A percentile compares a stretch with the other conserved stretches of the same genome.
These are phyloP conservation scores for Uropsilus gracilis DNA, from an alignment of 2,113 vertebrate genomes.

Conservation along the genomic window DNA sequence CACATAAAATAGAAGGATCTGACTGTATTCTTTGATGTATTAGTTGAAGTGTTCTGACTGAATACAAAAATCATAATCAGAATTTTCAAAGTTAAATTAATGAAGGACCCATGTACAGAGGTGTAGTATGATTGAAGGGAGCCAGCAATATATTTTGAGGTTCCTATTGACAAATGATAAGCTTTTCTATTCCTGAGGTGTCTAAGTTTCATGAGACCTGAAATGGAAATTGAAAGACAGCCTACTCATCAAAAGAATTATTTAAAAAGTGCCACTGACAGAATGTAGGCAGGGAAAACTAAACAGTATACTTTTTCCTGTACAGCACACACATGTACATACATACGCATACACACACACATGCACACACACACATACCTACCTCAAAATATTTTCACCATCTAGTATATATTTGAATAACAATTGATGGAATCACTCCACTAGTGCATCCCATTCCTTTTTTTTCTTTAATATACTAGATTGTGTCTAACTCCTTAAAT, in stretches of 20 bases:
- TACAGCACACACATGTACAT: background rate
- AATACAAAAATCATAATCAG: conserved; percentile 2
- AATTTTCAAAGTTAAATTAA: conserved; percentile 43
- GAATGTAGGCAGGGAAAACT: background rate
- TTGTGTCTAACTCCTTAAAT: background rate
- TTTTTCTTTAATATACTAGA: background rate
- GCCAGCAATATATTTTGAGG: background rate
- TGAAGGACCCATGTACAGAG: background rate
- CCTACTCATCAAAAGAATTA: background rate
- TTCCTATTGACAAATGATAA: background rate
- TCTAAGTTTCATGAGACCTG: background rate
- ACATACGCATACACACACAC: no score
- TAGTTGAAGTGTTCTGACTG: background rate
- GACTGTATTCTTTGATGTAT: background rate
- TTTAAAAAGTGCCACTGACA: background rate
- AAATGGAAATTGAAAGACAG: background rate
- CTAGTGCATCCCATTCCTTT: background rate
- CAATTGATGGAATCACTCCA: background rate
- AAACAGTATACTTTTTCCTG: background rate
- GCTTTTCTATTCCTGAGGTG: background rate
- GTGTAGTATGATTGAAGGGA: background rate
- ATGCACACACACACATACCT: background rate
- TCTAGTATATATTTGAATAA: background rate
- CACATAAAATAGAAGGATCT: background rate
- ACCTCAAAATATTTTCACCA: background rate